A percentile compares a stretch with the other conserved stretches of the same genome.
phyloP scores from a whole-genome alignment of 2,797 vertebrate species.

The Tympanoctomys barrerae region DNA sequence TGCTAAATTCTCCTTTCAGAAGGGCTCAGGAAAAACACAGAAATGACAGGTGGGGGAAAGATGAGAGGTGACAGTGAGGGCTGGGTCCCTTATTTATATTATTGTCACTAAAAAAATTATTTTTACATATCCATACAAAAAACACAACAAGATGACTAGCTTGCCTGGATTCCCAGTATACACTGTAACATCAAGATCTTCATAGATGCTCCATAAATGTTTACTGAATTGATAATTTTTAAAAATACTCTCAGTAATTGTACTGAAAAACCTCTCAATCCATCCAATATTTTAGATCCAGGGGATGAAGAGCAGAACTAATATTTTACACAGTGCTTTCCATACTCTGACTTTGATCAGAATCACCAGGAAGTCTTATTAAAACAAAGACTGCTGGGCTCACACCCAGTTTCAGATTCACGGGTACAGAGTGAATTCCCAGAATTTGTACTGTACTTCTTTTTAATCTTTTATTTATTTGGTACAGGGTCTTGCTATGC shows the following conservation, averaged over 20 bases:
- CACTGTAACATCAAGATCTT: not conserved
- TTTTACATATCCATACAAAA: not conserved
- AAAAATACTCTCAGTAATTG: not conserved
- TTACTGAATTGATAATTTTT: not conserved
- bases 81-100: not conserved
- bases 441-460: not conserved
- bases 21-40: not conserved
- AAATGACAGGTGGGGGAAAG: not conserved
- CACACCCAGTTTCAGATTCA: not conserved
- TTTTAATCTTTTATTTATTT: no score
- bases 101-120: not conserved
- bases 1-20: not conserved
- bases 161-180: not conserved
- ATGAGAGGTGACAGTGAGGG: not conserved
- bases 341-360: not conserved
- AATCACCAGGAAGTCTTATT: not conserved
- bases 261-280: not conserved
- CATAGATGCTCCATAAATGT: not conserved
- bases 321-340: not conserved
- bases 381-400: not conserved
- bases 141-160: not conserved
- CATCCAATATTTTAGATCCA: not conserved
- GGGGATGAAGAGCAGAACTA: accelerated
- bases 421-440: not conserved
- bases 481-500: no score